These are phyloP conservation scores for Ectropis crepuscularia DNA, from an alignment of 2,888 invertebrate species.

Conservation along the genomic window DNA sequence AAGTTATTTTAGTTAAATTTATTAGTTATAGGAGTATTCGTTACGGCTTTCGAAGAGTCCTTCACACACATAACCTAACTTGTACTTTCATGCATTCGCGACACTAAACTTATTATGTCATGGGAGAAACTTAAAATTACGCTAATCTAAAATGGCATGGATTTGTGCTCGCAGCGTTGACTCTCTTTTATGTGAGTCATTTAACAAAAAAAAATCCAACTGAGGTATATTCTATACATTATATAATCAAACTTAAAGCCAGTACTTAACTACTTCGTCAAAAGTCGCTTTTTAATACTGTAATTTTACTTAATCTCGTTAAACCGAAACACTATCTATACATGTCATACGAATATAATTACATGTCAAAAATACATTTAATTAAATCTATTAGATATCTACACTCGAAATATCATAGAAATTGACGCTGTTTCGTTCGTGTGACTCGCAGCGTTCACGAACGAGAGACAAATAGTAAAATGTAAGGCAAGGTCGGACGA, in stretches of 20 bases:
- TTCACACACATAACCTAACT: conserved; percentile 61
- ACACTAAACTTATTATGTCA: conserved; percentile 42
- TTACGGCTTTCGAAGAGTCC: conserved; percentile 23
- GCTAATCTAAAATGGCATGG: conserved; percentile 61
- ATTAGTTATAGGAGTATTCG: not conserved
- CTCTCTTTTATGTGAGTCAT: conserved; percentile 36
- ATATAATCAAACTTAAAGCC: conserved; percentile 30
- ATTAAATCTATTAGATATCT: conserved; percentile 37
- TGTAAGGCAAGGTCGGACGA: conserved; percentile 54
- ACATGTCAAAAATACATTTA: conserved; percentile 40
- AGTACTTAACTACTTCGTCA: conserved; percentile 23
- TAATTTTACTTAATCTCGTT: conserved; percentile 35
- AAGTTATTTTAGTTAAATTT: too few relatives aligned
- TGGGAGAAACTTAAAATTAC: conserved; percentile 49
- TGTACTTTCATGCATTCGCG: conserved; percentile 73
- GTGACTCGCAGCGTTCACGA: conserved; percentile 23
- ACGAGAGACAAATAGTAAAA: conserved; percentile 29
- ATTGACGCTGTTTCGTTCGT: conserved; percentile 26
- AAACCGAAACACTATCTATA: conserved; percentile 29
- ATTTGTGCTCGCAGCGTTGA: conserved; percentile 51
- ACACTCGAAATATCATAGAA: conserved; percentile 35
- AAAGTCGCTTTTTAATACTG: conserved; percentile 40
- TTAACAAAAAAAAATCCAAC: conserved; percentile 19
- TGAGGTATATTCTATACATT: conserved; percentile 31
- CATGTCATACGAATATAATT: conserved; percentile 38